Conservation (phyloP, 2,888 invertebrate genomes). For the Leptinotarsa haldemani region DNA sequence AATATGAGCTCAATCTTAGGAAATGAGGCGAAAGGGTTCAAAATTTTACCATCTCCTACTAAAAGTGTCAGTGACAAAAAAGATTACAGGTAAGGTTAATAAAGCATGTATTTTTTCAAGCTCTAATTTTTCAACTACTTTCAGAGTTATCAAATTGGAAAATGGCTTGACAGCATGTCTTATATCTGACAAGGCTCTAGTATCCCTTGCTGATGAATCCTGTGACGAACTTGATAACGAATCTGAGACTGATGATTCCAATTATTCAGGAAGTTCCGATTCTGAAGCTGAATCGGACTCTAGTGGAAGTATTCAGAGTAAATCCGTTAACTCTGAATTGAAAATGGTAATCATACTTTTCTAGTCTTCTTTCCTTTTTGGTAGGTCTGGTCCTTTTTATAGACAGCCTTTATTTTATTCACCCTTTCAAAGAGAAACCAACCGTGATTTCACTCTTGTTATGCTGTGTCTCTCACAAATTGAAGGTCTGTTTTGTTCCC, state of each 20-base stretch:
- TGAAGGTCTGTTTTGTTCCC: too few relatives aligned
- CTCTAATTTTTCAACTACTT: background rate
- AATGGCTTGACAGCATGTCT: constrained; percentile 81
- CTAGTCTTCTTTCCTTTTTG: too few relatives aligned
- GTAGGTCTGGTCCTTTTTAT: too few relatives aligned
- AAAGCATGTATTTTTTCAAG: too few relatives aligned
- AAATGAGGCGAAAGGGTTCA: constrained; percentile 45
- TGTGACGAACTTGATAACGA: constrained; percentile 67
- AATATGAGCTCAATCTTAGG: constrained; percentile 1
- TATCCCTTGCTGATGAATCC: constrained; percentile 54
- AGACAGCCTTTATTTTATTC: too few relatives aligned
- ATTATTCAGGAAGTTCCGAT: constrained; percentile 55
- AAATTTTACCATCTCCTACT: constrained; percentile 68
- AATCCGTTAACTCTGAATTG: constrained; percentile 49
- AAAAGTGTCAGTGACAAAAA: constrained; percentile 84
- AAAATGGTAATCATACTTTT: constrained; percentile 50
- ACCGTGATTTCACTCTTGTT: too few relatives aligned
- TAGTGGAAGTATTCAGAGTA: constrained; percentile 11
- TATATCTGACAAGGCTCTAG: constrained; percentile 71
- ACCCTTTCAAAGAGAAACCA: too few relatives aligned
- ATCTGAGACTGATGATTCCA: constrained; percentile 58
- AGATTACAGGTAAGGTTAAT: constrained; percentile 73
- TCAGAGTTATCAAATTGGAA: constrained; percentile 72
- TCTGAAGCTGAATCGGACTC: constrained; percentile 50
- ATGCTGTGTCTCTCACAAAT: too few relatives aligned